Percentiles rank a stretch among this genome's conserved stretches.
These are phyloP conservation scores for Adelges cooleyi DNA, from an alignment of 1,140 invertebrate species.

Conservation along the genomic window DNA sequence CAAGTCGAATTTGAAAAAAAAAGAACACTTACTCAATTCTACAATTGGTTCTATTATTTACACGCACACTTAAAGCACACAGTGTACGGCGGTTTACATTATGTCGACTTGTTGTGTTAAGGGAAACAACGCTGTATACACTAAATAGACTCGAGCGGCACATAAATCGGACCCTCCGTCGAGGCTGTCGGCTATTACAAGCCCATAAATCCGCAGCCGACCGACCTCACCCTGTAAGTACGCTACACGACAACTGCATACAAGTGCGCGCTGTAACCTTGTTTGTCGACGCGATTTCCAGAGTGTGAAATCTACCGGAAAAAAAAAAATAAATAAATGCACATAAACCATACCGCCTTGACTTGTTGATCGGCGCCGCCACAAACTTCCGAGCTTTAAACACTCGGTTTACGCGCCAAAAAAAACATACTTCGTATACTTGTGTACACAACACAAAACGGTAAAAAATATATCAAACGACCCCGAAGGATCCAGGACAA, in stretches of 20 bases:
- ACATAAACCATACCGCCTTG: background rate
- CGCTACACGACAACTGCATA: background rate
- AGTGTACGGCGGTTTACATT: too few species aligned
- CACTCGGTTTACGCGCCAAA: background rate
- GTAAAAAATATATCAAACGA: too few species aligned
- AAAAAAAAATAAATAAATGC: too few species aligned
- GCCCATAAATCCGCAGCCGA: constrained; percentile 7
- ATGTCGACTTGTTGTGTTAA: too few species aligned
- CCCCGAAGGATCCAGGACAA: too few species aligned
- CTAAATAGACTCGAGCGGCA: background rate
- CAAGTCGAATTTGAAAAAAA: too few species aligned
- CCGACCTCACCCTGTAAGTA: background rate
- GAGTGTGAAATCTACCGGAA: background rate
- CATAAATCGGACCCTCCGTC: constrained; percentile 20
- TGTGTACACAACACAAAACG: too few species aligned
- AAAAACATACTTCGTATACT: background rate
- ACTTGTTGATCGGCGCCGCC: background rate
- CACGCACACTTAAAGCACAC: too few species aligned
- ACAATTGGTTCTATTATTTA: too few species aligned
- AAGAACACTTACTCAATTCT: too few species aligned
- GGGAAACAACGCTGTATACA: too few species aligned
- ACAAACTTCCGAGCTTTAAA: background rate
- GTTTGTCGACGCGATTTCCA: background rate
- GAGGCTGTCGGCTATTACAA: constrained; percentile 26
- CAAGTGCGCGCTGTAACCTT: background rate